phyloP scores from a whole-genome alignment of 2,888 invertebrate species.

The Neoaliturus tenellus region DNA sequence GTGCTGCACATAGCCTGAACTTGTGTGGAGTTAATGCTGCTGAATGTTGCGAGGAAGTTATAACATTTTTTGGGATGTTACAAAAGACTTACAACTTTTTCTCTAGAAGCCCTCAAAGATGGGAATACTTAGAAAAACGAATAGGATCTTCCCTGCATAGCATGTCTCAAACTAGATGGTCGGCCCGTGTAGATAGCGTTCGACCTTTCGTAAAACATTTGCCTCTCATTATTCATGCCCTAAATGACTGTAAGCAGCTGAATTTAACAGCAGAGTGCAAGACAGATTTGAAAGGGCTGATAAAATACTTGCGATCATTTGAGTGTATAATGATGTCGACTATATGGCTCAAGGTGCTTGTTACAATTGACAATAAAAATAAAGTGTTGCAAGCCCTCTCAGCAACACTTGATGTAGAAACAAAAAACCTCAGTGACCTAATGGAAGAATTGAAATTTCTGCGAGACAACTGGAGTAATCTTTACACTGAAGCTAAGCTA shows the following conservation, averaged over 20 bases:
- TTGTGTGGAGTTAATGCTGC: constrained; percentile 24
- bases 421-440: background rate
- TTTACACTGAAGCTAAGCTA: constrained; percentile 27
- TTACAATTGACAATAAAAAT: constrained; percentile 15
- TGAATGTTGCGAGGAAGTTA: no score
- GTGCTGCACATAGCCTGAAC: constrained; percentile 44
- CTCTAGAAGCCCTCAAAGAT: constrained; percentile 45
- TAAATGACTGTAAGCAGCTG: constrained; percentile 12
- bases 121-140: constrained; percentile 39
- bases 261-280: constrained; percentile 32
- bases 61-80: constrained; percentile 28
- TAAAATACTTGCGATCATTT: constrained; percentile 5
- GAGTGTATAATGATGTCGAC: constrained; percentile 18
- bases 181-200: constrained; percentile 43
- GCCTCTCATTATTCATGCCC: constrained; percentile 4
- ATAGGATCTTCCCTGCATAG: constrained; percentile 45
- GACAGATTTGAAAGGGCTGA: constrained; percentile 30
- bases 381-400: constrained; percentile 2
- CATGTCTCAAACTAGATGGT: constrained; percentile 49
- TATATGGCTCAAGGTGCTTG: constrained; percentile 38
- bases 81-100: constrained; percentile 53
- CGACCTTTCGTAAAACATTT: constrained; percentile 51
- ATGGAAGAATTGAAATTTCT: constrained; percentile 39
- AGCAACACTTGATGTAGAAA: constrained; percentile 3
- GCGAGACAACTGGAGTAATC: constrained; percentile 9